Evolutionary conservation across 1,140 invertebrate genomes (phyloP).

Genomic region (Ceratina australensis): DNA sequence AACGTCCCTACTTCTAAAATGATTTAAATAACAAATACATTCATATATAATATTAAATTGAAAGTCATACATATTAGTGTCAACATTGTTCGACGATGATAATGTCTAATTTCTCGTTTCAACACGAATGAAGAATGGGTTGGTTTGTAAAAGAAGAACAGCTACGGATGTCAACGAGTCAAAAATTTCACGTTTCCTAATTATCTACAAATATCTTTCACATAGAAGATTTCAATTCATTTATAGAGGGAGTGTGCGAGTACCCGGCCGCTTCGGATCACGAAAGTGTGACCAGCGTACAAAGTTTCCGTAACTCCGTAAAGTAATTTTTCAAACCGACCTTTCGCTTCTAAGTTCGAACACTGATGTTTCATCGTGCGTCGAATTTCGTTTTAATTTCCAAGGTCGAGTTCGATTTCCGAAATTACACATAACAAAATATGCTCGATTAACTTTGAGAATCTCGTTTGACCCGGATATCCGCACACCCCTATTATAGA

Average conservation of each 20-base stretch:
- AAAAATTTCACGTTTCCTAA: slow-evolving; percentile 12
- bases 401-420: too few species aligned
- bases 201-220: slow-evolving; percentile 6
- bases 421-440: too few species aligned
- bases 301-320: too few species aligned
- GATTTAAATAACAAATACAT: slow-evolving; percentile 6
- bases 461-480: too few species aligned
- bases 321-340: too few species aligned
- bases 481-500: too few species aligned
- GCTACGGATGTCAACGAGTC: background rate
- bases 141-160: slow-evolving; percentile 1
- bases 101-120: background rate
- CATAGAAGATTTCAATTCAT: background rate
- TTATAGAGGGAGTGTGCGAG: background rate
- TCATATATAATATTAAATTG: slow-evolving; percentile 5
- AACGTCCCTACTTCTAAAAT: background rate
- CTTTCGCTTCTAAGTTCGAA: too few species aligned
- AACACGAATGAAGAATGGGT: background rate
- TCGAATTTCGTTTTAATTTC: too few species aligned
- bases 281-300: too few species aligned
- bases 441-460: too few species aligned
- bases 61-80: background rate
- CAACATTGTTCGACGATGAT: background rate
- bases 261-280: too few species aligned
- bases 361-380: too few species aligned